A percentile compares a stretch with the other conserved stretches of the same genome.
phyloP scores from a whole-genome alignment of 2,113 vertebrate species.

The Siniperca chuatsi region DNA sequence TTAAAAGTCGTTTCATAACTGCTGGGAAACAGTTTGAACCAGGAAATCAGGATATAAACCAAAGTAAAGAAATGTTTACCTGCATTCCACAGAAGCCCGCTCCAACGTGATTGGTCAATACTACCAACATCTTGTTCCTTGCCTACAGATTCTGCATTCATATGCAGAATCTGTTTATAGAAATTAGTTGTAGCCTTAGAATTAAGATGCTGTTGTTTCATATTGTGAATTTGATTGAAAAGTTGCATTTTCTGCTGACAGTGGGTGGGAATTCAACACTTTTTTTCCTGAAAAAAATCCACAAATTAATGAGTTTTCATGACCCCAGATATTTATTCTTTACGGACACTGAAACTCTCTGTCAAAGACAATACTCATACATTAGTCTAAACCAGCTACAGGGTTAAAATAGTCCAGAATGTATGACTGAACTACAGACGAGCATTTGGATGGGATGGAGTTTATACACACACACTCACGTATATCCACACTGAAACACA shows the following conservation, averaged over 20 bases:
- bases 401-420: neutral
- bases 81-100: too few species aligned
- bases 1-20: too few species aligned
- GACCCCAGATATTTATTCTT: neutral
- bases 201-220: neutral
- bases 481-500: neutral
- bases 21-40: too few species aligned
- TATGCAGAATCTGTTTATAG: too few species aligned
- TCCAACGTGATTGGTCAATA: too few species aligned
- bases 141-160: too few species aligned
- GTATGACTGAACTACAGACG: neutral
- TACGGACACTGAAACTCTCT: neutral
- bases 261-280: too few species aligned
- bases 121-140: too few species aligned
- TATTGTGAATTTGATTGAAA: neutral
- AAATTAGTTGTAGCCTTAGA: neutral
- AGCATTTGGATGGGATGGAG: conserved; percentile 7
- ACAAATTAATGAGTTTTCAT: neutral
- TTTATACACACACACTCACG: neutral
- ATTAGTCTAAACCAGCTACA: neutral
- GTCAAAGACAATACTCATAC: too few species aligned
- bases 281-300: neutral
- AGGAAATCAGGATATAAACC: too few species aligned
- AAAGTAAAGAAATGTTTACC: too few species aligned
- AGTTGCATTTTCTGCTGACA: neutral